A percentile compares a stretch with the other conserved stretches of the same genome.
Evolutionary conservation across 92 coral and sea anemone genomes (phyloP).

Genomic region (Chrysogorgia sp.): DNA sequence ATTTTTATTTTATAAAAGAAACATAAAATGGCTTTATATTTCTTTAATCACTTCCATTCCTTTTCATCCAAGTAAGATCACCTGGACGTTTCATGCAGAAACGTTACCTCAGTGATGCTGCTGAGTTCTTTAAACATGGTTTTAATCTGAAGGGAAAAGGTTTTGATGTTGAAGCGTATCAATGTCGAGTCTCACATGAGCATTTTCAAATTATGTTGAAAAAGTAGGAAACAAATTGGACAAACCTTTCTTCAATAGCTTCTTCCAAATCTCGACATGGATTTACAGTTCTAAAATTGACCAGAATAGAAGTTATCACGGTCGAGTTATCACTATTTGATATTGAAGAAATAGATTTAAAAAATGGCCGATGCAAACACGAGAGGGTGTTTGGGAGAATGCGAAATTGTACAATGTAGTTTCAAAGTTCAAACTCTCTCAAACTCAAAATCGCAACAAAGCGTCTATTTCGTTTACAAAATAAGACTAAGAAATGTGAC

Average conservation of each 20-base stretch:
- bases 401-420: not conserved
- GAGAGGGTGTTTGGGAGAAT: not conserved
- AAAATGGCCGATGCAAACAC: not conserved
- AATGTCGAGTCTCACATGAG: no score
- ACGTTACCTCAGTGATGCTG: conserved; percentile 8
- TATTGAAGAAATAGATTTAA: no score
- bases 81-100: not conserved
- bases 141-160: not conserved
- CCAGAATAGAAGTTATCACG: no score
- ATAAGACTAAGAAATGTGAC: no score
- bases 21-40: no score
- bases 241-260: conserved; percentile 23
- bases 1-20: not conserved
- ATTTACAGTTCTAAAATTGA: conserved; percentile 32
- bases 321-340: no score
- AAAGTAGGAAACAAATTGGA: not conserved
- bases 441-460: no score
- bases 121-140: conserved; percentile 24
- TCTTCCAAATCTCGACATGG: conserved; percentile 12
- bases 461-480: no score
- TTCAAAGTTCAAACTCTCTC: no score
- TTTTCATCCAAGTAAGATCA: no score
- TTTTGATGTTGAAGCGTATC: no score
- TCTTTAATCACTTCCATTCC: no score
- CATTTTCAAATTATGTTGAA: not conserved